Evolutionary conservation across 2,797 vertebrate species (phyloP).

Genomic region (Enteromius viviparus): DNA sequence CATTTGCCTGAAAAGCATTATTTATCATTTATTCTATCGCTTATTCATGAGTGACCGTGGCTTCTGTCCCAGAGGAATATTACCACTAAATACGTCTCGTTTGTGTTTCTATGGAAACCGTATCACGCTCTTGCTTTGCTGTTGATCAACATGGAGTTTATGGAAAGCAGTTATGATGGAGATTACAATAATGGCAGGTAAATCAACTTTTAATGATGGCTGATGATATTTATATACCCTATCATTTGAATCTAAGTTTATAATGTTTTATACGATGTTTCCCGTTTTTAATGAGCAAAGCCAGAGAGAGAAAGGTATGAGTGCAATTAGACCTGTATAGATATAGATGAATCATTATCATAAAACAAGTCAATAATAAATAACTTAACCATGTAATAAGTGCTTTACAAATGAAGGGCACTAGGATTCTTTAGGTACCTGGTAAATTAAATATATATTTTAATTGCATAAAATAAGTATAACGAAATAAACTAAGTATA

Average conservation of each 20-base stretch:
- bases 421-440: background rate
- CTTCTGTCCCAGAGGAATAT: background rate
- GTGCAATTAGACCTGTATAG: too few species aligned
- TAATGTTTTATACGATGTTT: background rate
- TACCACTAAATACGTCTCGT: background rate
- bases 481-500: too few species aligned
- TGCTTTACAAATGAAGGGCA: background rate
- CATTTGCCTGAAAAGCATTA: background rate
- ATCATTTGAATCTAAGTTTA: background rate
- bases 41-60: background rate
- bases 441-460: background rate
- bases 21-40: background rate
- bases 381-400: background rate
- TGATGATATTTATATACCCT: background rate
- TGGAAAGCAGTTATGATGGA: constrained; percentile 80
- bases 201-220: constrained; percentile 4
- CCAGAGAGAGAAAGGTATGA: background rate
- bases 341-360: background rate
- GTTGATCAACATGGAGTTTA: constrained; percentile 76
- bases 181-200: constrained; percentile 79
- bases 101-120: constrained; percentile 70
- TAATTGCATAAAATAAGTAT: background rate
- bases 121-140: background rate
- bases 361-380: background rate
- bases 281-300: background rate